Conservation (phyloP, 2,888 invertebrate genomes). For the Abrostola triplasia region DNA sequence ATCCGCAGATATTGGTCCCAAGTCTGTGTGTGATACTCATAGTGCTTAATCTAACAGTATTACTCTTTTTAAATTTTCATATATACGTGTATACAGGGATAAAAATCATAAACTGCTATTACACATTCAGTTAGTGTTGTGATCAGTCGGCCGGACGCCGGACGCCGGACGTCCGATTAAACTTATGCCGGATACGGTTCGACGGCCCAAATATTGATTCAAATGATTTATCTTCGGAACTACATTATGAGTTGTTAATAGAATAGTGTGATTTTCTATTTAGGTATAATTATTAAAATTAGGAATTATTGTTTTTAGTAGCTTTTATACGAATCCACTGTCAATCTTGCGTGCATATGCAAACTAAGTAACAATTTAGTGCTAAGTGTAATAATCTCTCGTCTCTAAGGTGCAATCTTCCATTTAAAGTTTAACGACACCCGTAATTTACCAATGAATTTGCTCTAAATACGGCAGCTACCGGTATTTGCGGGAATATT, state of each 20-base stretch:
- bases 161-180: constrained; percentile 49
- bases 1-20: no score
- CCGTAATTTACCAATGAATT: constrained; percentile 57
- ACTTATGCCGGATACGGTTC: constrained; percentile 47
- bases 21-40: no score
- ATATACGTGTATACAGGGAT: background rate
- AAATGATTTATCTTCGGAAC: constrained; percentile 46
- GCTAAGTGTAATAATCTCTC: constrained; percentile 20
- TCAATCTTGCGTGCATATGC: background rate
- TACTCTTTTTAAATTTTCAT: no score
- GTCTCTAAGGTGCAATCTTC: constrained; percentile 55
- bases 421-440: constrained; percentile 42
- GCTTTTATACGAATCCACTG: background rate
- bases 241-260: constrained; percentile 19
- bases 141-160: constrained; percentile 39
- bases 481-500: constrained; percentile 43
- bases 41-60: no score
- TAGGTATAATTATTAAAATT: no score
- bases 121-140: constrained; percentile 36
- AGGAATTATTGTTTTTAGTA: constrained; percentile 7
- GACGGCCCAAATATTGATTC: constrained; percentile 40
- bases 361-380: constrained; percentile 10
- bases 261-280: constrained; percentile 24
- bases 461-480: constrained; percentile 57
- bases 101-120: constrained; percentile 38